Percentiles rank a stretch among this genome's conserved stretches.
Conservation (phyloP, 2,888 invertebrate species). For the Coecobrya sp. region DNA sequence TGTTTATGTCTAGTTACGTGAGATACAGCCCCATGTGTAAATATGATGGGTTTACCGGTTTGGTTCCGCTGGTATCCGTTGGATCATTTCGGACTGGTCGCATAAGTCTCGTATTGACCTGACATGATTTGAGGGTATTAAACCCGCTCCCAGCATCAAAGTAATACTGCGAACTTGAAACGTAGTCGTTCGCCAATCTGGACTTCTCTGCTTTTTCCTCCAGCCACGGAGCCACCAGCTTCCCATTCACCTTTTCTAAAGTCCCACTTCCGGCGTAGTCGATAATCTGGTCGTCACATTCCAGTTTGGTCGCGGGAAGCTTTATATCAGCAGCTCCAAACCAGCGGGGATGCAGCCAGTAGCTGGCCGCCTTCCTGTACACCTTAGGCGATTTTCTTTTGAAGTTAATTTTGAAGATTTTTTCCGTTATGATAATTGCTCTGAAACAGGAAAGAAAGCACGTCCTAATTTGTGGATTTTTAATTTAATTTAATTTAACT, state of each 20-base stretch:
- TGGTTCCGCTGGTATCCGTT: neutral
- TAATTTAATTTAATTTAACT: neutral
- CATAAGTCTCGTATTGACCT: neutral
- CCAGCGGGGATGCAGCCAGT: constrained; percentile 30
- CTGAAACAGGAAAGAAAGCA: neutral
- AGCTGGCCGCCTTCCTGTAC: neutral
- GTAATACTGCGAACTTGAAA: neutral
- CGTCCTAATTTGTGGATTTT: neutral
- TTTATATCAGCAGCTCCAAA: constrained; percentile 40
- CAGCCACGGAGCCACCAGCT: neutral
- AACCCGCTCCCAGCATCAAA: neutral
- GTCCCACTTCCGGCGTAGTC: neutral
- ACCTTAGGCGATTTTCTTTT: neutral
- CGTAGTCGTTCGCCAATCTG: neutral
- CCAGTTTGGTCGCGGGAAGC: neutral
- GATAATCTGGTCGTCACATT: neutral
- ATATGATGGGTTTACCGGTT: neutral
- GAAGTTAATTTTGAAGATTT: neutral
- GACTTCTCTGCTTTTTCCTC: neutral
- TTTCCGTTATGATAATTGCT: neutral
- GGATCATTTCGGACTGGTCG: neutral
- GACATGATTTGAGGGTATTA: neutral
- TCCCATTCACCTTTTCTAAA: neutral
- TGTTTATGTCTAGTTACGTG: neutral
- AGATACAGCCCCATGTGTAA: neutral